Evolutionary conservation across 2,797 vertebrate species (phyloP), one percentile per base, ranked within the genome.

Genomic region (Phoxinus dragarum): DNA sequence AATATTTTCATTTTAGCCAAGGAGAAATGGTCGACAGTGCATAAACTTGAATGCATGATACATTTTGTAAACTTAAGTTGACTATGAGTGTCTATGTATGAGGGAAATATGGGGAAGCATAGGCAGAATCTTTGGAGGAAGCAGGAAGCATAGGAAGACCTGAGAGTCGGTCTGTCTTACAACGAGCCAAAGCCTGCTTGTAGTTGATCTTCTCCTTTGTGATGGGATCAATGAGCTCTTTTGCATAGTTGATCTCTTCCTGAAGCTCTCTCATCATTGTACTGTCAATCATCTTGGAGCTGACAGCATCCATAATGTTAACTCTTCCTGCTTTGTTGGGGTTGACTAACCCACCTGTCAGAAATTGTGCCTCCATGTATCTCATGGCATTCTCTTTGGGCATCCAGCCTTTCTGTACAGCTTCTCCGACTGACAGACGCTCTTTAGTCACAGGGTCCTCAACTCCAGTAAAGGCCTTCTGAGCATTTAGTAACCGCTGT

Each of bases 371-470:
- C 91, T 96, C 95, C 94, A 99, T 93, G 91, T 97, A 97, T 1
- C 95, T 96, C 71, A 96, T 93, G 79, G 94, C 97, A 0, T 91
- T 96, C 19, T 98, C 97, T 78, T 92, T 96, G 1, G 96, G 95
- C 95, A 99, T 96, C 97, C 97, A 98, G 5, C 97, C 97, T 90
- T 97, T 99, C 94, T 98, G 97, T 76, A 97, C 87, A 4, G 98
- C 98, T 90, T 98, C 96, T 23, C 97, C 97, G 27, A 97, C 94
- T 0, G 98, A 97, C 86, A 99, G 91, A 87, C 93, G 88, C 86
- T 97, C 93, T 91, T 91, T 97, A 86, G 96, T 98, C 84, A 97
- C 87, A 0, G 98, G 98, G 86, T 99, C 98, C 84, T 99, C 97
- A 4, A 99, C 94, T 56, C 98, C 98, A 0, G 94, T 93, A 91